Conservation (phyloP, 2,888 invertebrate genomes). For the Volucella inanis region DNA sequence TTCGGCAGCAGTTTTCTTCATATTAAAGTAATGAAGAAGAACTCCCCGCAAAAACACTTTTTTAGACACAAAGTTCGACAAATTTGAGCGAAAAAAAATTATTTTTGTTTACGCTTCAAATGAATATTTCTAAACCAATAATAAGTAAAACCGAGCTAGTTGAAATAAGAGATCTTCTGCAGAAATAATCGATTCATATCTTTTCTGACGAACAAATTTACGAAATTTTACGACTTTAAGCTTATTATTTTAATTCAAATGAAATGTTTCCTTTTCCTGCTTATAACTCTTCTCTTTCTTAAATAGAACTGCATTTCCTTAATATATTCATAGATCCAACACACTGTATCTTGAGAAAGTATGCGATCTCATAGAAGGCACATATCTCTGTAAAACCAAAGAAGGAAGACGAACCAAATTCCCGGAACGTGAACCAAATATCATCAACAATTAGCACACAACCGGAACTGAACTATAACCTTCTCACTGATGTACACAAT, state of each 20-base stretch:
- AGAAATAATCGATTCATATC: constrained; percentile 34
- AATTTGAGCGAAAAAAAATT: too few relatives aligned
- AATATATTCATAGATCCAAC: too few relatives aligned
- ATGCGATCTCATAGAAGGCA: too few relatives aligned
- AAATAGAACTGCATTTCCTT: constrained; percentile 2
- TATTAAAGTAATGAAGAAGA: too few relatives aligned
- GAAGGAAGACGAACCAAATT: too few relatives aligned
- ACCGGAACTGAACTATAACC: constrained; percentile 29
- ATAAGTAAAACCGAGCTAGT: constrained; percentile 30
- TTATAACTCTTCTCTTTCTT: constrained; percentile 26
- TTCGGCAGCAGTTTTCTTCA: too few relatives aligned
- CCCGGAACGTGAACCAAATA: constrained; percentile 14
- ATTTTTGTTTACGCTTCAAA: too few relatives aligned
- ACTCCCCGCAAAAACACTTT: too few relatives aligned
- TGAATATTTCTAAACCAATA: constrained; percentile 50
- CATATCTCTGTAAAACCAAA: too few relatives aligned
- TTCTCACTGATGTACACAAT: constrained; percentile 14
- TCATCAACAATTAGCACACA: constrained; percentile 33
- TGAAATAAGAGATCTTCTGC: constrained; percentile 24
- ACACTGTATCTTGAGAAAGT: too few relatives aligned
- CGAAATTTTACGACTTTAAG: constrained; percentile 57
- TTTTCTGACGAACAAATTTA: constrained; percentile 55
- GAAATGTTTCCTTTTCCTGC: constrained; percentile 34
- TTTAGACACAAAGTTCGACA: too few relatives aligned
- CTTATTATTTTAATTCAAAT: constrained; percentile 42